These are phyloP conservation scores for Drosophila diplacantha DNA, from an alignment of 2,888 invertebrate species.

Conservation along the genomic window DNA sequence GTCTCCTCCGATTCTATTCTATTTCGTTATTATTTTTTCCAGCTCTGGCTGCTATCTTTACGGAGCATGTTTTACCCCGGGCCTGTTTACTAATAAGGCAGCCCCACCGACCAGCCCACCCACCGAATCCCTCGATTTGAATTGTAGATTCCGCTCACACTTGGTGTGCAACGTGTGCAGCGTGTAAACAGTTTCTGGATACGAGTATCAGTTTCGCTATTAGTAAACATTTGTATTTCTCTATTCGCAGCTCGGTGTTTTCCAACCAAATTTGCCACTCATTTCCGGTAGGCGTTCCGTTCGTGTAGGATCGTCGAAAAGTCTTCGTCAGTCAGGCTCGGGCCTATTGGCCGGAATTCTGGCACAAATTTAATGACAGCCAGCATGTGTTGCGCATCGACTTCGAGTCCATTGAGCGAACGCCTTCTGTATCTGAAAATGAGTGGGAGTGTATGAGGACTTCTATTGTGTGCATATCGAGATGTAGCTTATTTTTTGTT, in stretches of 20 bases:
- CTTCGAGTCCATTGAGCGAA: conserved; percentile 36
- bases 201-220: conserved; percentile 56
- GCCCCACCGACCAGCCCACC: conserved; percentile 19
- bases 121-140: conserved; percentile 48
- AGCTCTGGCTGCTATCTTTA: conserved; percentile 24
- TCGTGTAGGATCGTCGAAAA: conserved; percentile 5
- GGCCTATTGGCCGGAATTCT: conserved; percentile 24
- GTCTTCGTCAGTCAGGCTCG: conserved; percentile 22
- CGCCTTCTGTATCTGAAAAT: conserved; percentile 20
- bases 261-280: conserved; percentile 45
- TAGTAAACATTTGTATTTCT: conserved; percentile 57
- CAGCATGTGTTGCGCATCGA: conserved; percentile 56
- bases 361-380: conserved; percentile 49
- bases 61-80: conserved; percentile 36
- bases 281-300: conserved; percentile 53
- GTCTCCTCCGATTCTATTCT: conserved; percentile 16
- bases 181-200: conserved; percentile 51
- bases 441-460: conserved; percentile 1
- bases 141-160: conserved; percentile 55
- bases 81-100: conserved; percentile 59
- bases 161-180: conserved; percentile 49
- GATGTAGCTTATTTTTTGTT: conserved; percentile 42
- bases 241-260: conserved; percentile 33
- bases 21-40: conserved; percentile 22
- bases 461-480: conserved; percentile 19